Evolutionary conservation across 2,113 vertebrate species (phyloP).

Genomic region (Oostethus manadensis): DNA sequence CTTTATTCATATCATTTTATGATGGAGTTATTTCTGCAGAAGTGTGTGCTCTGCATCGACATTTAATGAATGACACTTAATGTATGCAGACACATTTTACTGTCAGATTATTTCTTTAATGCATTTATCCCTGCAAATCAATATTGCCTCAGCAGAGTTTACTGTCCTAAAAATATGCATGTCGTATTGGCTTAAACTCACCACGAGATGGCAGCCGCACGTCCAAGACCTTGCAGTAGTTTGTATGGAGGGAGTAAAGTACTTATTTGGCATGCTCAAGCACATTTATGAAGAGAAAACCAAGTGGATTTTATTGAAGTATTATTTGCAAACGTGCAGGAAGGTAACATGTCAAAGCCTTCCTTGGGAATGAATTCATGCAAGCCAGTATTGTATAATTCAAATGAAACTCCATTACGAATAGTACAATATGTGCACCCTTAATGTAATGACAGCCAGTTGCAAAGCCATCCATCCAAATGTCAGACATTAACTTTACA

Average conservation of each 20-base stretch:
- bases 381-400: not conserved
- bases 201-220: constrained; percentile 51
- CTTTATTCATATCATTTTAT: constrained; percentile 84
- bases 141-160: not conserved
- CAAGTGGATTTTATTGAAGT: not conserved
- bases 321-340: not conserved
- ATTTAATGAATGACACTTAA: constrained; percentile 1
- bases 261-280: not conserved
- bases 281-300: not conserved
- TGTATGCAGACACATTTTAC: constrained; percentile 10
- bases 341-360: not conserved
- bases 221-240: not conserved
- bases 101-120: too few relatives aligned
- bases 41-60: constrained; percentile 23
- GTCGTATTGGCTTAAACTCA: not conserved
- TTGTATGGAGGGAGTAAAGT: not conserved
- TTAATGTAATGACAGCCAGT: too few relatives aligned
- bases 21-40: constrained; percentile 65
- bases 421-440: not conserved
- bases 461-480: not conserved
- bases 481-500: too few relatives aligned
- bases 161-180: not conserved
- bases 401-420: not conserved
- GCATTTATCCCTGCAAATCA: not conserved
- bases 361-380: not conserved